Conservation (phyloP, 2,888 invertebrate genomes). For the Platypus cylindrus region DNA sequence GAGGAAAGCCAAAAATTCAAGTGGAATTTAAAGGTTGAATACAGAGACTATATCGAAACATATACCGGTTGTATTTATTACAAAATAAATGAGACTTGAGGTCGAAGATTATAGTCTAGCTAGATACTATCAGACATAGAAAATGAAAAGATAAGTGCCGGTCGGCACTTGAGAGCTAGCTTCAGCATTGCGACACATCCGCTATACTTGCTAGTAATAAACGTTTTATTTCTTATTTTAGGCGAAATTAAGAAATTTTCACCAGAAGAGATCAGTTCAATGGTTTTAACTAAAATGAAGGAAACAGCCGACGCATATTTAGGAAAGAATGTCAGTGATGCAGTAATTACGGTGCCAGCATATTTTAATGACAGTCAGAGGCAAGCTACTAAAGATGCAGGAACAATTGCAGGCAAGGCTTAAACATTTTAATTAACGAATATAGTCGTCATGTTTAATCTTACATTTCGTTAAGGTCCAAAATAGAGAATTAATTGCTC, state of each 20-base stretch:
- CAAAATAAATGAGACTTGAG: too few relatives aligned
- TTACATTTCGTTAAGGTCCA: too few relatives aligned
- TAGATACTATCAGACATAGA: too few relatives aligned
- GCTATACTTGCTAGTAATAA: too few relatives aligned
- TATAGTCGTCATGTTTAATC: conserved; percentile 1
- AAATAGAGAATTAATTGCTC: too few relatives aligned
- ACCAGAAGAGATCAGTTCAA: conserved; percentile 57
- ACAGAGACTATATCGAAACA: too few relatives aligned
- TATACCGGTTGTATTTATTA: too few relatives aligned
- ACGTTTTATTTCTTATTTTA: too few relatives aligned
- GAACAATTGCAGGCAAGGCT: conserved; percentile 44
- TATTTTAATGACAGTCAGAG: conserved; percentile 52
- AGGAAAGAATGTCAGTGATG: conserved; percentile 47
- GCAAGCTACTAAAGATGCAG: conserved; percentile 61
- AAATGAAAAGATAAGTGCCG: too few relatives aligned
- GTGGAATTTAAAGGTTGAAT: conserved; percentile 45
- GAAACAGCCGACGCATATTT: conserved; percentile 19
- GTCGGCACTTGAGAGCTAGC: too few relatives aligned
- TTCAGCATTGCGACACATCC: too few relatives aligned
- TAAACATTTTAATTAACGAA: background rate
- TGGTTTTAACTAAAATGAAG: conserved; percentile 39
- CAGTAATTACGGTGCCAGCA: conserved; percentile 17
- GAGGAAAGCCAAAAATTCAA: conserved; percentile 52
- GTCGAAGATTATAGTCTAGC: too few relatives aligned
- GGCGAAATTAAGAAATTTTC: conserved; percentile 49